Base-by-base conservation (phyloP, 2,113 vertebrate genomes). In the Nasalis larvatus region DNA sequence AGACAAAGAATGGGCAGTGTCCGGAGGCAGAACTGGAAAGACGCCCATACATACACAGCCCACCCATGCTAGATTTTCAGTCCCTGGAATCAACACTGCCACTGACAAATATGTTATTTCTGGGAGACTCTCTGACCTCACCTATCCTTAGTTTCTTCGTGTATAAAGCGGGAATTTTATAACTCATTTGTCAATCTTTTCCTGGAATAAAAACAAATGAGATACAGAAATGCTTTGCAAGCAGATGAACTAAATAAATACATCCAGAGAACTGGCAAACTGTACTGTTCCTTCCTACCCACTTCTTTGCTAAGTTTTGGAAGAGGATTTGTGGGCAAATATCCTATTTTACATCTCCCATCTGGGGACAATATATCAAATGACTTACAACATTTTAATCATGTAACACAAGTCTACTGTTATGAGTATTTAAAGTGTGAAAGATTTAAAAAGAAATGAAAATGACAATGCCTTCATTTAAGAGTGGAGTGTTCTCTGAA, bases 321-420 rank as follows among this genome's bases (percentile, higher is more conserved):
- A 89, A 88, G 56, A 85, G 49, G 60, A 89, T 89, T 96, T 95
- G 68, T 69, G 69, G 52, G 85, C 85, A 93, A 92, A 83, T 52
- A 80, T 69, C 56, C 40, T 91, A 68, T 87, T 94, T 54, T 69
- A 71, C 45, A 78, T 91, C 21, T 81, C 45, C 82, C 93, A 95
- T 95, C 94, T 98, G 95, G 97, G 94, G 86, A 91, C 69, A 84
- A 91, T 95, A 84, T 94, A 98, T 91, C 92, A 97, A 95, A 73
- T 60, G 80, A 91, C 91, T 97, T 94, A 91, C 49, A 93, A 91
- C 82, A 89, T 97, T 94, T 96, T 96, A 96, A 89, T 97, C 54
- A 4, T 97, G 86, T 93, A 96, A 97, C 63, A 89, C 47, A 86
- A 91, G 83, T 97, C 82, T 94, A 93, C 82, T 95, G 60, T 93